These are phyloP conservation scores for Vultur gryphus DNA, from an alignment of 2,797 vertebrate species.

Conservation along the genomic window DNA sequence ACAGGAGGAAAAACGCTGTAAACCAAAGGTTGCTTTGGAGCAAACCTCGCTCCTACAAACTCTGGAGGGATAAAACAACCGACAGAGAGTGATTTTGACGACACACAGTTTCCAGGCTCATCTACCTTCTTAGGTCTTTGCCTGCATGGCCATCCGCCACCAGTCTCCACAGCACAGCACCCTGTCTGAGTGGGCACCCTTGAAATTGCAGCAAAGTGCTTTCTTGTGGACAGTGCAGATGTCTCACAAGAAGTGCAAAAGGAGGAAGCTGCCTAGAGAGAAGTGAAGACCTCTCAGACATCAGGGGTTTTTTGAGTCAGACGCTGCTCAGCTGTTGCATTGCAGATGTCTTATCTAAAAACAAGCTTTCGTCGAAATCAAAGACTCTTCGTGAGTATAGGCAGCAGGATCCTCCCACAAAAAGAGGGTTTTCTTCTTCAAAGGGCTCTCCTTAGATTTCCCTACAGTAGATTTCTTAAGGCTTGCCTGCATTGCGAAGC, in stretches of 20 bases:
- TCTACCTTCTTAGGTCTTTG: not conserved
- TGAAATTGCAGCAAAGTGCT: not conserved
- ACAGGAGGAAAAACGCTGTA: not conserved
- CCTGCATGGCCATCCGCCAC: fast-evolving
- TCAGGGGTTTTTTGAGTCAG: not conserved
- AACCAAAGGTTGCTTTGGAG: not conserved
- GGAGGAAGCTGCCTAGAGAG: constrained; percentile 16
- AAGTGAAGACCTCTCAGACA: constrained; percentile 4
- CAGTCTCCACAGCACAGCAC: not conserved
- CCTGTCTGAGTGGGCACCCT: not conserved
- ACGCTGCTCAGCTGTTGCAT: constrained; percentile 24
- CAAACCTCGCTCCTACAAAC: not conserved
- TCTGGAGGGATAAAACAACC: not conserved
- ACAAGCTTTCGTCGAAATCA: not conserved
- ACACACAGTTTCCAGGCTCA: fast-evolving
- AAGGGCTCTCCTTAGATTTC: constrained; percentile 6
- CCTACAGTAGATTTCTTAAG: constrained; percentile 15
- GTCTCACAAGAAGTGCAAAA: not conserved
- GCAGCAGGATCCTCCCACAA: not conserved
- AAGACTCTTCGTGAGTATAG: not conserved
- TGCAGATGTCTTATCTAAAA: constrained; percentile 31
- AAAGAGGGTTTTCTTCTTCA: constrained; percentile 23
- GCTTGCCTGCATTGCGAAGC: not conserved
- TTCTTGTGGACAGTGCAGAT: not conserved
- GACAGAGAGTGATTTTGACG: not conserved